Base-by-base conservation (phyloP, 2,797 vertebrate species). In the Sciurus vulgaris region DNA sequence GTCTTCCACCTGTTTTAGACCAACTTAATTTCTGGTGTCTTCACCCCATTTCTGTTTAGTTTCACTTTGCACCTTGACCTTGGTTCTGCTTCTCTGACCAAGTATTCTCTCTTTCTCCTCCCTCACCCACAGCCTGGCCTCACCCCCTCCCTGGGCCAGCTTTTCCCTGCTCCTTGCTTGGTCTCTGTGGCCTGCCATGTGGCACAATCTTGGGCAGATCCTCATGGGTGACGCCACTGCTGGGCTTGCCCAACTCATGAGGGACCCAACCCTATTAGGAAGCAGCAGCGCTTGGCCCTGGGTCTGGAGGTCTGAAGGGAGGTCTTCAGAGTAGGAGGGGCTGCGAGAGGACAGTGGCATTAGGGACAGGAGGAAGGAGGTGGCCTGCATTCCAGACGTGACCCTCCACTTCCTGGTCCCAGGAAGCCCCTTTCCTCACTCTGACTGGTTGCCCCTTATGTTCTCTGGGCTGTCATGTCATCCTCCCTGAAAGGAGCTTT, bases 231-330 rank as follows among this genome's bases (percentile, higher is more conserved):
- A 1, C 13, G 2, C 79, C 26, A 51, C 33, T 81, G 35, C 59
- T 69, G 44, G 20, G 8, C 47, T 86, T 93, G 51, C 78, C 77
- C 72, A 70, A n/a, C 13, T 77, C 26, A 2, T 28, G 35, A 51
- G 79, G 76, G 54, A 54, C 74, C 47, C 51, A 69, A 7, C 30
- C 41, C 28, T 38, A 24, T 5, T 14, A 5, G 65, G 76, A 79
- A 94, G 33, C 47, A 72, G 38, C 79, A 59, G 35, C 20, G 0
- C 3, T 88, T 91, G 82, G 76, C 51, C 3, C 0, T 65, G 54
- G 41, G 72, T 61, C 84, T 78, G 3, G 14, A 51, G 22, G 35
- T 51, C 82, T 94, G 86, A 54, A 61, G 88, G 92, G 76, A 94
- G 38, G 63, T 18, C 47, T 82, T 86, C 73, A 82, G 61, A 41